Conservation (phyloP, 2,888 invertebrate species). For the Cactoblastis cactorum region DNA sequence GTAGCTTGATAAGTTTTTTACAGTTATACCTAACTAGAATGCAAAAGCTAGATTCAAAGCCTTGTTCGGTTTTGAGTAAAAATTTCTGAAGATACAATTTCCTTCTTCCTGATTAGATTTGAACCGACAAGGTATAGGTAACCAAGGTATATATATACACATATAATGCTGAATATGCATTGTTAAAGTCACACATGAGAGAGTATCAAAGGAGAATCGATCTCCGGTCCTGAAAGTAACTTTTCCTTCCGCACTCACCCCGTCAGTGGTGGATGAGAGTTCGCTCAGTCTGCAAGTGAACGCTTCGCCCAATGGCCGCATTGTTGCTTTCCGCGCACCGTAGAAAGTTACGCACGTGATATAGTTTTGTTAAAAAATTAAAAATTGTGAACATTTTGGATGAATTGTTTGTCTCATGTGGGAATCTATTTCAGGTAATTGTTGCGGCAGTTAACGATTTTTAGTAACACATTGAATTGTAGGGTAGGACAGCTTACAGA, state of each 20-base stretch:
- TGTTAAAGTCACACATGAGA: background rate
- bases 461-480: no score
- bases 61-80: no score
- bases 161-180: no score
- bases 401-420: constrained; percentile 5
- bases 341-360: constrained; percentile 37
- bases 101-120: no score
- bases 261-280: constrained; percentile 5
- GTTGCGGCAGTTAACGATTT: background rate
- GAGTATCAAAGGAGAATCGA: background rate
- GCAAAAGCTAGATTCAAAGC: no score
- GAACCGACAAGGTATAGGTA: no score
- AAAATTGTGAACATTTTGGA: background rate
- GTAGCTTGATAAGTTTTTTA: no score
- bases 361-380: background rate
- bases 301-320: constrained; percentile 40
- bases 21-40: no score
- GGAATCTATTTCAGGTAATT: constrained; percentile 3
- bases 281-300: constrained; percentile 37
- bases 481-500: no score
- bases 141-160: no score
- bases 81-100: no score
- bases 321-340: constrained; percentile 32
- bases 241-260: constrained; percentile 12
- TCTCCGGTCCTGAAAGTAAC: constrained; percentile 16